These are phyloP conservation scores for Egretta garzetta DNA, from an alignment of 2,113 vertebrate genomes.

Conservation along the genomic window DNA sequence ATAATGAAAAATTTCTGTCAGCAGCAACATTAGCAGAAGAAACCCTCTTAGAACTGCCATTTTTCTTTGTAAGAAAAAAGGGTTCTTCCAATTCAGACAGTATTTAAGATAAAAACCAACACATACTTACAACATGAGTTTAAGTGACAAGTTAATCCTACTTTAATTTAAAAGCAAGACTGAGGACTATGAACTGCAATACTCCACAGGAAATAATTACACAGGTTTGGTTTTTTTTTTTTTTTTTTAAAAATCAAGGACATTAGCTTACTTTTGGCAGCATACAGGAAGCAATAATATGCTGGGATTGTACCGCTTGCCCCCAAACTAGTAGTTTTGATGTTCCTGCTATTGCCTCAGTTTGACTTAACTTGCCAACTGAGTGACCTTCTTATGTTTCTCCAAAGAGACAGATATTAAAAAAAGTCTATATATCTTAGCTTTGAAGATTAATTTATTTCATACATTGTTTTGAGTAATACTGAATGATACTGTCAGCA, in stretches of 20 bases:
- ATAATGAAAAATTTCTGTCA: neutral
- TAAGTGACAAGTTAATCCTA: neutral
- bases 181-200: neutral
- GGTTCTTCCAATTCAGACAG: neutral
- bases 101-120: neutral
- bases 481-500: conserved; percentile 42
- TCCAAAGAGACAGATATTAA: neutral
- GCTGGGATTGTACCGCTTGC: neutral
- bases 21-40: neutral
- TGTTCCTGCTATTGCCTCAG: conserved; percentile 33
- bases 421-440: neutral
- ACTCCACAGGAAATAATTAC: conserved; percentile 25
- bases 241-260: neutral
- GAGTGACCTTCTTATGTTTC: conserved; percentile 8
- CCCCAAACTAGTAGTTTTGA: neutral
- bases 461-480: neutral
- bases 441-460: neutral
- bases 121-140: neutral
- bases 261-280: conserved; percentile 19
- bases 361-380: conserved; percentile 17
- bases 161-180: neutral
- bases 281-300: neutral
- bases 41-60: neutral
- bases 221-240: neutral
- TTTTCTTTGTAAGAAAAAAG: neutral